Conservation (phyloP, 2,888 invertebrate genomes). For the Drosophila infuscata region DNA sequence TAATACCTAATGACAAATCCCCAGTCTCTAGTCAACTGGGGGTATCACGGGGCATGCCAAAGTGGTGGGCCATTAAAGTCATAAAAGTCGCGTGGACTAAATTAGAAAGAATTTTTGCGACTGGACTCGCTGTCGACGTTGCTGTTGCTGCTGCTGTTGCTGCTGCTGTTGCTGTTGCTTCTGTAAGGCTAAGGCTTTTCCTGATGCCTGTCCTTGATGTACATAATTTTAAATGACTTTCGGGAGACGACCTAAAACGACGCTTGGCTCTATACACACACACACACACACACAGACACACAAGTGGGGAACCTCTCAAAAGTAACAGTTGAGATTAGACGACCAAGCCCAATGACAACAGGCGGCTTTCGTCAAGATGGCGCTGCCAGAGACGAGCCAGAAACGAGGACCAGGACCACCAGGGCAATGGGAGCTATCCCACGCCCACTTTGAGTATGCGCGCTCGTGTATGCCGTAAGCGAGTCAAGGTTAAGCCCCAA, state of each 20-base stretch:
- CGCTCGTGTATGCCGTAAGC: constrained; percentile 64
- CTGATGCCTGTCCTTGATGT: constrained; percentile 57
- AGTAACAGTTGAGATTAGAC: constrained; percentile 77
- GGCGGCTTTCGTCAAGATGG: constrained; percentile 73
- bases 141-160: constrained; percentile 1
- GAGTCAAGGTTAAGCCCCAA: constrained; percentile 76
- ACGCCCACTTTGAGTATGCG: constrained; percentile 71
- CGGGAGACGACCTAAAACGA: constrained; percentile 69
- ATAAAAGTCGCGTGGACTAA: constrained; percentile 81
- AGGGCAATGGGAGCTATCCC: constrained; percentile 4
- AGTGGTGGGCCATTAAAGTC: constrained; percentile 77
- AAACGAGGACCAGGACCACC: neutral
- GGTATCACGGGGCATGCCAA: constrained; percentile 37
- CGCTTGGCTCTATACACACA: constrained; percentile 31
- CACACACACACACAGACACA: constrained; percentile 18
- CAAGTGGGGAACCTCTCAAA: constrained; percentile 39
- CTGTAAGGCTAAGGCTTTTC: constrained; percentile 23
- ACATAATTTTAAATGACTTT: constrained; percentile 81
- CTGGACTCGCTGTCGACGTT: constrained; percentile 18
- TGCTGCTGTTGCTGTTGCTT: constrained; percentile 8
- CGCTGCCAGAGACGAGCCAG: constrained; percentile 41
- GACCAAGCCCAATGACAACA: constrained; percentile 75
- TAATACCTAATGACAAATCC: constrained; percentile 69
- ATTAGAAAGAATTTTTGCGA: constrained; percentile 63
- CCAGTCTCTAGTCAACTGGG: constrained; percentile 43